phyloP scores from a whole-genome alignment of 2,113 vertebrate species.

The Tupaia chinensis region DNA sequence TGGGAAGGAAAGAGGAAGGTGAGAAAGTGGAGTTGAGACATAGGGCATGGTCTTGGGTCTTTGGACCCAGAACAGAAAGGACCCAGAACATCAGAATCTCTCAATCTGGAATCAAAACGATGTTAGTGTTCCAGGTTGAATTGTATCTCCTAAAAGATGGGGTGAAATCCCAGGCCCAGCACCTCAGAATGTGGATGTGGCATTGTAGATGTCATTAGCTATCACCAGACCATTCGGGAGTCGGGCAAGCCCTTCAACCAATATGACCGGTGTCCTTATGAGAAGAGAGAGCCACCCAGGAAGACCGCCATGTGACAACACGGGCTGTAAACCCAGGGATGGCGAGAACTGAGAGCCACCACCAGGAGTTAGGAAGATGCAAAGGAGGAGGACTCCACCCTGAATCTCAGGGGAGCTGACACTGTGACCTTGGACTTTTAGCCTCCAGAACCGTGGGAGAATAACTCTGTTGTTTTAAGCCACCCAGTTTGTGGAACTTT shows the following conservation, averaged over 20 bases:
- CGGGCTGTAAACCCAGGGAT: background rate
- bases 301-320: background rate
- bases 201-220: background rate
- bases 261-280: background rate
- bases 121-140: background rate
- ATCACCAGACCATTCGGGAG: background rate
- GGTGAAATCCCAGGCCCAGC: background rate
- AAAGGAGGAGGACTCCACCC: background rate
- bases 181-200: background rate
- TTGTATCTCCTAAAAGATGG: background rate
- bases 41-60: rapidly evolving
- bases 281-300: background rate
- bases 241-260: background rate
- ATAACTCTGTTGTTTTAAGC: background rate
- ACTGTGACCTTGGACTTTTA: background rate
- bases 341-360: background rate
- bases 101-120: background rate
- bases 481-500: background rate
- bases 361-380: background rate
- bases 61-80: background rate
- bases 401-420: background rate
- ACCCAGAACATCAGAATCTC: background rate
- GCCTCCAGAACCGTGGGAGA: background rate
- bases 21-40: background rate
- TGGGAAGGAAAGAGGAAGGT: background rate